These are phyloP conservation scores for Styela clava DNA, from an alignment of 23 tunicate species.

Conservation along the genomic window DNA sequence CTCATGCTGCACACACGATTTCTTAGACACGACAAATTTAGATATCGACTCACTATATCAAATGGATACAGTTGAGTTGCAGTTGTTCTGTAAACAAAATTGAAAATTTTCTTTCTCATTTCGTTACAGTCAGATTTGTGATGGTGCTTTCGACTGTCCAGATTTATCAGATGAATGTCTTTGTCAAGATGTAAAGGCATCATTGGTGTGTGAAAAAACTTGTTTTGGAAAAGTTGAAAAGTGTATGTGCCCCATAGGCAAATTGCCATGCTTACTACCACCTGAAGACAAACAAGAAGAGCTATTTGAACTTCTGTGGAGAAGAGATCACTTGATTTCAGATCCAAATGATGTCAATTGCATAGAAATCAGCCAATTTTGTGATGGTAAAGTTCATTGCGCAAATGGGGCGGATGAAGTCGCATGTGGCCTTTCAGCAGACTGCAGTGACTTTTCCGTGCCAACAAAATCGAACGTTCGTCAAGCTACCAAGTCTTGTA, in stretches of 20 bases:
- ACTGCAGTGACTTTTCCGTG: neutral
- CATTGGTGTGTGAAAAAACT: conserved; percentile 31
- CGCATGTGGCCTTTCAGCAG: conserved; percentile 22
- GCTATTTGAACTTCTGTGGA: neutral
- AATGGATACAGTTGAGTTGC: too few relatives aligned
- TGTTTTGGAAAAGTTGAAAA: conserved; percentile 17
- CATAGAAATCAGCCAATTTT: conserved; percentile 25
- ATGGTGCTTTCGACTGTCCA: conserved; percentile 74
- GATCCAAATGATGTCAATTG: conserved; percentile 22
- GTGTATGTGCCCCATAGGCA: conserved; percentile 24
- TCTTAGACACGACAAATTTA: too few relatives aligned
- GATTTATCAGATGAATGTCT: conserved; percentile 83
- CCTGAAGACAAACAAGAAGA: conserved; percentile 1
- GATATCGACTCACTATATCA: too few relatives aligned
- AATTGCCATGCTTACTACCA: conserved; percentile 53
- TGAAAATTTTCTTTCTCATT: too few relatives aligned
- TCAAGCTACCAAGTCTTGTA: neutral
- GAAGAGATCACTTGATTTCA: neutral
- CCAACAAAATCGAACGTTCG: neutral
- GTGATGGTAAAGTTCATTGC: conserved; percentile 67
- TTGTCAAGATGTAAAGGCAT: conserved; percentile 37
- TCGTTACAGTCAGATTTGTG: conserved; percentile 81
- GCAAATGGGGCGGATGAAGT: conserved; percentile 59
- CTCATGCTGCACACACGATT: too few relatives aligned
- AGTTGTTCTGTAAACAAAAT: too few relatives aligned